These are phyloP conservation scores for Urechis unicinctus DNA, from an alignment of 2,888 invertebrate species.

Conservation along the genomic window DNA sequence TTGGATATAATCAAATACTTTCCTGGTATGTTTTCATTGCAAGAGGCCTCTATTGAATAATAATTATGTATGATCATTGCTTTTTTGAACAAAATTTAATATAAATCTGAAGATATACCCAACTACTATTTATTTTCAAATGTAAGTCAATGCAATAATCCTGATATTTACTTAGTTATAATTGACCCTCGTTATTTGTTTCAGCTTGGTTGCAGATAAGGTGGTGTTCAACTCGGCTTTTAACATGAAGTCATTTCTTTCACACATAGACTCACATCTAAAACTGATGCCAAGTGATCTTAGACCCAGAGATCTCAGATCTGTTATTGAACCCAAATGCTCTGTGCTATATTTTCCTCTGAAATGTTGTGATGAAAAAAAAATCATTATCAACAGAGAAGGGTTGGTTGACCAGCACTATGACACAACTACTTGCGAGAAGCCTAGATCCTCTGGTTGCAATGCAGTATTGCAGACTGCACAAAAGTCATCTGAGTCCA, in stretches of 20 bases:
- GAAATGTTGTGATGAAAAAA: too few species aligned
- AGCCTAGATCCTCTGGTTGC: too few species aligned
- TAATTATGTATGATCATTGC: not conserved
- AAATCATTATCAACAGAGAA: too few species aligned
- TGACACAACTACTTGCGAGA: too few species aligned
- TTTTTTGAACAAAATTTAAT: constrained; percentile 1
- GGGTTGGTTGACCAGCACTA: too few species aligned
- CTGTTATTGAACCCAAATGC: constrained; percentile 59
- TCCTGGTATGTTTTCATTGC: constrained; percentile 40
- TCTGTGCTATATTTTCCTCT: constrained; percentile 62
- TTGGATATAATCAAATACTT: constrained; percentile 68
- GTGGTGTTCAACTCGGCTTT: constrained; percentile 67
- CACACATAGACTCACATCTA: constrained; percentile 58
- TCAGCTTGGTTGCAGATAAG: constrained; percentile 63
- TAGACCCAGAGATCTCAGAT: constrained; percentile 56
- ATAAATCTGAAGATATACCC: too few species aligned
- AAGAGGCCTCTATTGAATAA: not conserved
- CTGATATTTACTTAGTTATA: not conserved
- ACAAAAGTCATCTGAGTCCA: too few species aligned
- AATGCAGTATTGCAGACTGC: too few species aligned
- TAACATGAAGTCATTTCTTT: constrained; percentile 64
- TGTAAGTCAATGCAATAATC: too few species aligned
- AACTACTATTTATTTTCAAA: too few species aligned
- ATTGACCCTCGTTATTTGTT: constrained; percentile 19
- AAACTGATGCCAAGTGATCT: constrained; percentile 65